These are phyloP conservation scores for Coryphaenoides rupestris DNA, from an alignment of 2,113 vertebrate species.

Conservation along the genomic window DNA sequence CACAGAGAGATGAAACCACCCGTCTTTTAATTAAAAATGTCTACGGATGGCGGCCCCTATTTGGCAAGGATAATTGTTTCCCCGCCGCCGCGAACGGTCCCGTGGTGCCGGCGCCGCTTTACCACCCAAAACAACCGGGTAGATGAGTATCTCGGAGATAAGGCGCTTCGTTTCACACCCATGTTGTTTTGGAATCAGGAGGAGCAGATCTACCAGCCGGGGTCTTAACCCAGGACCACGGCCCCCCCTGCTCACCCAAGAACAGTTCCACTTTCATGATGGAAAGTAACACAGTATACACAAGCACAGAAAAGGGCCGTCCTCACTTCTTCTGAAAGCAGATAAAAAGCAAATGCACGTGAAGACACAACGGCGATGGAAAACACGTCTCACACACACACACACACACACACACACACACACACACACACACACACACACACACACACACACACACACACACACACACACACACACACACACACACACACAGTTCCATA, in stretches of 20 bases:
- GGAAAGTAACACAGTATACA: no score
- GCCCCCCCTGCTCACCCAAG: no score
- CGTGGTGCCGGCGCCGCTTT: slow-evolving; percentile 13
- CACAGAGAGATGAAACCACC: slow-evolving; percentile 57
- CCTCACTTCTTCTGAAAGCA: no score
- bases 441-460: neutral
- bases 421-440: neutral
- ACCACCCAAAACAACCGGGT: slow-evolving; percentile 27
- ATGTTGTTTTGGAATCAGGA: slow-evolving; percentile 38
- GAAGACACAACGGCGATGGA: no score
- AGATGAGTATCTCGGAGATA: slow-evolving; percentile 32
- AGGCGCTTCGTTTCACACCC: slow-evolving; percentile 38
- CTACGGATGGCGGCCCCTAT: slow-evolving; percentile 33
- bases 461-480: slow-evolving; percentile 3
- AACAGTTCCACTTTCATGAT: no score
- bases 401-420: no score
- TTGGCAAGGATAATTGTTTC: slow-evolving; percentile 60
- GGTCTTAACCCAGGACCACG: no score
- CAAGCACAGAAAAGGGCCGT: no score
- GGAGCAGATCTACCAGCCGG: no score
- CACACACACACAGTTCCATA: neutral
- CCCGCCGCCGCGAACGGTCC: slow-evolving; percentile 32
- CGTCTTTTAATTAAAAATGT: slow-evolving; percentile 69
- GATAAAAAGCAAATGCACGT: no score
- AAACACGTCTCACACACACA: no score